Conservation (phyloP, 2,888 invertebrate species). For the Micoletzkya japonica region DNA sequence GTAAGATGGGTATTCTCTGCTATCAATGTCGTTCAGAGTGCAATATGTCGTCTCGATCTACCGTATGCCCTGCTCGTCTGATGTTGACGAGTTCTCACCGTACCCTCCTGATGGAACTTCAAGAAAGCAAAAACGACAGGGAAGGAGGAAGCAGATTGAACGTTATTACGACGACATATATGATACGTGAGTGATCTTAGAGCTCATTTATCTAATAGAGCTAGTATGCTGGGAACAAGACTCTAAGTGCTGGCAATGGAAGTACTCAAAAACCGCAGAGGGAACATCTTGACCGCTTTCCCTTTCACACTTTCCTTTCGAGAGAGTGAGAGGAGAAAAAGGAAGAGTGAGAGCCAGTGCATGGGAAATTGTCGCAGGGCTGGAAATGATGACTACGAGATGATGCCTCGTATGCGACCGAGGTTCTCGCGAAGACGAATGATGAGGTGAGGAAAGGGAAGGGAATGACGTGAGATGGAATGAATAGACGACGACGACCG, state of each 20-base stretch:
- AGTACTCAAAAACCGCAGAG: too few relatives aligned
- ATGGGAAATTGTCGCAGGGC: background rate
- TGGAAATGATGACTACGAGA: background rate
- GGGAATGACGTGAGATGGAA: too few relatives aligned
- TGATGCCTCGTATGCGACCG: too few relatives aligned
- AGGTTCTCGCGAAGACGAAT: too few relatives aligned
- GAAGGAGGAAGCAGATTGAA: background rate
- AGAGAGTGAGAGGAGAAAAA: background rate
- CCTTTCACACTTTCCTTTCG: background rate
- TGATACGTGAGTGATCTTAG: constrained; percentile 2
- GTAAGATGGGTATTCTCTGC: background rate
- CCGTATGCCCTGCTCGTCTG: constrained; percentile 41
- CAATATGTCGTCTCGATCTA: constrained; percentile 51
- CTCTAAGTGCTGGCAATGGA: too few relatives aligned
- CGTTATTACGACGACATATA: constrained; percentile 7
- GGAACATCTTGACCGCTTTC: background rate
- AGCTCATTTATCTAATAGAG: background rate
- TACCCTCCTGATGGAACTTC: background rate
- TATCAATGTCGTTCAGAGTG: constrained; percentile 40
- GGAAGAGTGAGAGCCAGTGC: background rate
- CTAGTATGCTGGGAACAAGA: too few relatives aligned
- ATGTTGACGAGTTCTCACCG: background rate
- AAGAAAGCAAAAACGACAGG: background rate
- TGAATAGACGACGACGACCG: constrained; percentile 27
- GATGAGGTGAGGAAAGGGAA: too few relatives aligned